Percentiles rank a stretch among this genome's conserved stretches.
Evolutionary conservation across 2,113 vertebrate species (phyloP).

Genomic region (Aphyosemion australe): DNA sequence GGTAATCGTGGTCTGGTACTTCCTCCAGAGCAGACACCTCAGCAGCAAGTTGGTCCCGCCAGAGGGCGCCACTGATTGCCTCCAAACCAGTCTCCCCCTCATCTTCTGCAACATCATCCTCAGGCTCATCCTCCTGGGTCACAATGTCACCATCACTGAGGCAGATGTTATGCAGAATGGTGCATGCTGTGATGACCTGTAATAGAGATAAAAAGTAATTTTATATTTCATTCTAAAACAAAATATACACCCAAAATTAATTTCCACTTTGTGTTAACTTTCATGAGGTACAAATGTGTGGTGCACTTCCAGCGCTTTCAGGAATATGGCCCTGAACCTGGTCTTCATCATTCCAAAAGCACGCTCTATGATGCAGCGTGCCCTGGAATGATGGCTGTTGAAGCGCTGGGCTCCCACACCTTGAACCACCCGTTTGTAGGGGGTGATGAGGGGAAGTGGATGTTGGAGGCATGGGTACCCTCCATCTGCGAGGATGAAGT

Average conservation of each 20-base stretch:
- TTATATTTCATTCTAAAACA: not conserved
- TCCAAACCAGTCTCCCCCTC: not conserved
- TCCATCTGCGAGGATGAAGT: too few relatives aligned
- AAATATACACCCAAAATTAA: not conserved
- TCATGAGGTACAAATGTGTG: constrained; percentile 11
- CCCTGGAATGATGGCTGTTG: constrained; percentile 5
- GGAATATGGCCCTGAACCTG: not conserved
- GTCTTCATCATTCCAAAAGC: constrained; percentile 8
- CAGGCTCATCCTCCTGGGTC: too few relatives aligned
- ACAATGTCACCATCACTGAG: too few relatives aligned
- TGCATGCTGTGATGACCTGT: not conserved
- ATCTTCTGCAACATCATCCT: not conserved
- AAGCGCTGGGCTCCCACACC: too few relatives aligned
- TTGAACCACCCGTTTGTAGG: too few relatives aligned
- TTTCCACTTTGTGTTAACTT: not conserved
- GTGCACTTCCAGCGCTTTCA: constrained; percentile 9
- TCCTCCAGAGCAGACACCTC: not conserved
- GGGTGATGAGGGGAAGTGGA: constrained; percentile 1
- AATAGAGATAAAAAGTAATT: not conserved
- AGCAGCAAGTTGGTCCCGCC: not conserved
- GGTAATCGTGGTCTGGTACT: not conserved
- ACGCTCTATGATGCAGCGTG: not conserved
- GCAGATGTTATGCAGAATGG: not conserved
- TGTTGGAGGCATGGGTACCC: too few relatives aligned
- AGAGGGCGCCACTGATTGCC: not conserved